Percentiles rank a stretch among this genome's conserved stretches.
Evolutionary conservation across 2,113 vertebrate species (phyloP).

Genomic region (Dipodomys spectabilis): DNA sequence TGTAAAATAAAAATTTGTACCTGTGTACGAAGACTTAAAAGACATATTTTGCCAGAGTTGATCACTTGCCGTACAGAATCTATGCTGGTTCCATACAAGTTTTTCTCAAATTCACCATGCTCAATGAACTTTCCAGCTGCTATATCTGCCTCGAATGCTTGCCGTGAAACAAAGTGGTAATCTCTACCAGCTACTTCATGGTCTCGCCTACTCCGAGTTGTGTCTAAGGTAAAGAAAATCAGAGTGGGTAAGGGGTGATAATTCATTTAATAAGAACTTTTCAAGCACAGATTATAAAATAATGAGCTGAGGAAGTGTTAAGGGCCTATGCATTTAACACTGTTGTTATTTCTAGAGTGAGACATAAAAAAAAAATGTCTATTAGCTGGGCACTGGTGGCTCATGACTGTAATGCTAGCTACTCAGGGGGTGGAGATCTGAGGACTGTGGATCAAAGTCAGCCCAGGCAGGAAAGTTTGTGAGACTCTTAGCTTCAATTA

Average conservation of each 20-base stretch:
- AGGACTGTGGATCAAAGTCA: too few relatives aligned
- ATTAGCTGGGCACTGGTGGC: too few relatives aligned
- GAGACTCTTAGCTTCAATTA: too few relatives aligned
- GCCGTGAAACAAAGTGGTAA: slow-evolving; percentile 94
- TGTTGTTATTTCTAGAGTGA: slow-evolving; percentile 44
- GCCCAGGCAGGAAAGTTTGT: too few relatives aligned
- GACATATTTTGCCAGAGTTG: slow-evolving; percentile 95
- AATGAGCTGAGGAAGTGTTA: slow-evolving; percentile 43
- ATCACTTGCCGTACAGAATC: slow-evolving; percentile 95
- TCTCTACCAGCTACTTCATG: slow-evolving; percentile 95
- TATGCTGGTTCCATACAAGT: slow-evolving; percentile 96
- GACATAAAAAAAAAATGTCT: slow-evolving; percentile 6
- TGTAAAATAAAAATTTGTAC: slow-evolving; percentile 83
- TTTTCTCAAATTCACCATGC: slow-evolving; percentile 96
- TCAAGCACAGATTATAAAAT: slow-evolving; percentile 49
- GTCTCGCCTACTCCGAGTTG: slow-evolving; percentile 92
- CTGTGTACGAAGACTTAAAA: slow-evolving; percentile 95
- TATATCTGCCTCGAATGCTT: slow-evolving; percentile 92
- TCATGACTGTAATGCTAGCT: too few relatives aligned
- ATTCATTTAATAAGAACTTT: slow-evolving; percentile 39
- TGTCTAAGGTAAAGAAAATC: slow-evolving; percentile 88
- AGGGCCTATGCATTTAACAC: slow-evolving; percentile 9
- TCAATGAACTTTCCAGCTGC: slow-evolving; percentile 95
- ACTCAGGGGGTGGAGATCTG: too few relatives aligned
- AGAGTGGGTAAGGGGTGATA: neutral